Evolutionary conservation across 1,140 invertebrate genomes (phyloP).

Genomic region (Drosophila ogumai): DNA sequence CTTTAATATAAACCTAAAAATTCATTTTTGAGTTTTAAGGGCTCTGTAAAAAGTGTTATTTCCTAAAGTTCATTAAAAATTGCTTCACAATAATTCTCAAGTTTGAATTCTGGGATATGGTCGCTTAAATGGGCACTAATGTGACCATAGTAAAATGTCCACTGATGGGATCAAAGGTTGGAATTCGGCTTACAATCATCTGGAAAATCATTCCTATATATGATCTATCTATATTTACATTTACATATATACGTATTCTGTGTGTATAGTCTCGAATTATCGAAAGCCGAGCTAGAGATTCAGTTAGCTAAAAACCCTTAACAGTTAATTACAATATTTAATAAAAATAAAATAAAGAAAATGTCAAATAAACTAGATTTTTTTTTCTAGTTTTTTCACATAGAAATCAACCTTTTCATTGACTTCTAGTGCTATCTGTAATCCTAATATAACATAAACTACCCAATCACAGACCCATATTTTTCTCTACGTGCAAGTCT

Average conservation of each 20-base stretch:
- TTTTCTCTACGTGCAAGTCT: constrained; percentile 26
- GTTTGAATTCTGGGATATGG: neutral
- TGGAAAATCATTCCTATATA: neutral
- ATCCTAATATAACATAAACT: neutral
- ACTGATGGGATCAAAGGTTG: neutral
- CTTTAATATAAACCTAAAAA: neutral
- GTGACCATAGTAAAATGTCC: neutral
- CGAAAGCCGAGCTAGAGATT: neutral
- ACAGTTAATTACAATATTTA: neutral
- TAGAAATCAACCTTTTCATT: neutral
- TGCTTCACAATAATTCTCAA: neutral
- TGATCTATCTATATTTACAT: neutral
- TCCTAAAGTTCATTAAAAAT: neutral
- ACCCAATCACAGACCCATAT: too few relatives aligned
- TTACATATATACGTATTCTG: neutral
- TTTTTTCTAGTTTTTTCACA: neutral
- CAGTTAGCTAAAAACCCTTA: neutral
- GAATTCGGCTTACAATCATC: neutral
- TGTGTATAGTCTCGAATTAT: neutral
- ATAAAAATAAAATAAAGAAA: neutral
- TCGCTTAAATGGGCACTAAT: neutral
- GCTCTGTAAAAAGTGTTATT: neutral
- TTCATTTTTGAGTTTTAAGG: neutral
- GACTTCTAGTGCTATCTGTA: neutral
- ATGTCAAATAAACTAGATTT: neutral